These are phyloP conservation scores for Lepilemur septentrionalis DNA, from an alignment of 2,797 vertebrate species.

Conservation along the genomic window DNA sequence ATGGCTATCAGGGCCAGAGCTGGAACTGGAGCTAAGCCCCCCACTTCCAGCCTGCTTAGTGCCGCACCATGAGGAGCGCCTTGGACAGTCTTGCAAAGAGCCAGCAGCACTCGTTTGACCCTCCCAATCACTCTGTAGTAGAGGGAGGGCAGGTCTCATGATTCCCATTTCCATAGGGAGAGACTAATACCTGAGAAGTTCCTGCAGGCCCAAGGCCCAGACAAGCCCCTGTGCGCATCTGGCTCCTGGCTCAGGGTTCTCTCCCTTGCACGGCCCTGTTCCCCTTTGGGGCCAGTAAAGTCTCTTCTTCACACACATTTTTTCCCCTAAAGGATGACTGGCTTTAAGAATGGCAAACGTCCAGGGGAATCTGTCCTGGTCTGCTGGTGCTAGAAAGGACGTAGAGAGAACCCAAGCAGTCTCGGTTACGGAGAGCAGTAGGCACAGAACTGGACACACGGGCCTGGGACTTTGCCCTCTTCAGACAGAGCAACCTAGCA, in stretches of 20 bases:
- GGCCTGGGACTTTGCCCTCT: background rate
- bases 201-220: background rate
- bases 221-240: background rate
- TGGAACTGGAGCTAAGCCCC: background rate
- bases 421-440: background rate
- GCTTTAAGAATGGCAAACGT: background rate
- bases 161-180: background rate
- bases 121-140: background rate
- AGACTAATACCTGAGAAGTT: background rate
- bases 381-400: background rate
- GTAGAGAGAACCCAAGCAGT: background rate
- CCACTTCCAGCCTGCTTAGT: background rate
- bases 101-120: background rate
- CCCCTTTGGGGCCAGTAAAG: background rate
- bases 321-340: background rate
- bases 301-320: background rate
- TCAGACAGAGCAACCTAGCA: background rate
- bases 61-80: fast-evolving
- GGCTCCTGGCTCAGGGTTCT: background rate
- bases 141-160: background rate
- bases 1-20: background rate
- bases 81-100: background rate
- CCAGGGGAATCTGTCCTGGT: background rate
- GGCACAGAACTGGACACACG: background rate
- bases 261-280: no score